Evolutionary conservation across 2,888 invertebrate genomes (phyloP), one percentile per base, ranked within the genome.

Genomic region (Electrophaes corylata): DNA sequence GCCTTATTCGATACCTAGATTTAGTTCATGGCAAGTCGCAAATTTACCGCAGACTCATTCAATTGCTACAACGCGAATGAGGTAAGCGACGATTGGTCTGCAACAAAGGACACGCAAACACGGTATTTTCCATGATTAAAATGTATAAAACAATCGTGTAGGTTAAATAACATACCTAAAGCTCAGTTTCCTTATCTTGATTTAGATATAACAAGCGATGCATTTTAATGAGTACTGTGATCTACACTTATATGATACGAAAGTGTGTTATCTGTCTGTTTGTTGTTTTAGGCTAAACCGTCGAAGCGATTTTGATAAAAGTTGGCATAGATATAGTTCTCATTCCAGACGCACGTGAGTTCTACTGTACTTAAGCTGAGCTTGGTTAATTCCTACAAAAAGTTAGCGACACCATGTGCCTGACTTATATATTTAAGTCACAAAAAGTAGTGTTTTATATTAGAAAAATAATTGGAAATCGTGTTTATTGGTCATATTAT

Each of bases 181-280:
- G 59, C 56, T 62, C 50, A 37, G 63, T 61, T 67, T 63, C 67
- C 67, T 65, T 67, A 67, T 65, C 67, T 63, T 63, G 65, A 67
- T 67, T 63, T 63, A 63, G 63, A 60, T 63, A 65, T 57, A 61
- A 44, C 67, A 65, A 61, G 67, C 63, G 47, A 67, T 67, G 65
- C 65, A 65, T 67, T 60, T 48, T 57, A 67, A 65, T 63, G 60
- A 48, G 52, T 31, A 16, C 51, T 48, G 43, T 41, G 8, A 33
- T 40, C 37, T 10, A 16, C 37, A 33, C 4, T 33, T 8, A 6
- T 29, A 29, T 6, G n/a, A 12, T 35, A 4, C 14, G 8, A 37
- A 37, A 37, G 16, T 16, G 37, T 37, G 37, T 16, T 16, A 12
- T 12, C n/a, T 37, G 37, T 37, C 10, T 16, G 37, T 37, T 14